Evolutionary conservation across 2,113 vertebrate species (phyloP).

Genomic region (Ciconia boyciana): DNA sequence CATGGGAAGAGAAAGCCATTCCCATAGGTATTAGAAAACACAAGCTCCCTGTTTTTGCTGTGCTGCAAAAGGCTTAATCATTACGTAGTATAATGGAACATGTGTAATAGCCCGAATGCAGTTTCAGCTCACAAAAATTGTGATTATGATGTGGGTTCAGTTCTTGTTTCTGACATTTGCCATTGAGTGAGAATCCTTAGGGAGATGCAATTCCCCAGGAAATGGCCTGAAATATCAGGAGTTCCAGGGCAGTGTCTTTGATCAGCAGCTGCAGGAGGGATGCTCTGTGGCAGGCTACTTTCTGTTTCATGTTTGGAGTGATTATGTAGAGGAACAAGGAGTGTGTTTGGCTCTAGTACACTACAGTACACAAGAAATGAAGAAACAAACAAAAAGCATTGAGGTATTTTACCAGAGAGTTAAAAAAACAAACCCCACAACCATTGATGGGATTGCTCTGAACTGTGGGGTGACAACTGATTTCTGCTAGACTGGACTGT

Average conservation of each 20-base stretch:
- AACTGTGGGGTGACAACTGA: not conserved
- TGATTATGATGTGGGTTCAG: not conserved
- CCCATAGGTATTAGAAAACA: not conserved
- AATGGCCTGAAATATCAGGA: not conserved
- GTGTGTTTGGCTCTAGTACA: not conserved
- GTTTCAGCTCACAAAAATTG: not conserved
- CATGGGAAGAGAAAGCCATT: not conserved
- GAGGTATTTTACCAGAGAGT: not conserved
- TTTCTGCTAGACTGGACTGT: not conserved
- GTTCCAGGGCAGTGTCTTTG: not conserved
- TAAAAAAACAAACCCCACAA: not conserved
- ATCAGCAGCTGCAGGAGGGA: not conserved
- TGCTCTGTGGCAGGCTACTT: not conserved
- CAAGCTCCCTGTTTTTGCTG: not conserved
- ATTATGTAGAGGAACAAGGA: not conserved
- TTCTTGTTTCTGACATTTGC: not conserved
- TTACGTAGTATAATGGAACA: fast-evolving
- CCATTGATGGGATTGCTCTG: not conserved
- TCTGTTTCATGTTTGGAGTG: not conserved
- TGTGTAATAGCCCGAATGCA: not conserved
- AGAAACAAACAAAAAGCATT: not conserved
- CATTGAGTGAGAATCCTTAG: not conserved
- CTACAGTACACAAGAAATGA: not conserved
- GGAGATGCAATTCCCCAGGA: not conserved
- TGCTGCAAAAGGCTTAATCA: not conserved